Evolutionary conservation across 2,888 invertebrate genomes (phyloP).

Genomic region (Apamea crenata): DNA sequence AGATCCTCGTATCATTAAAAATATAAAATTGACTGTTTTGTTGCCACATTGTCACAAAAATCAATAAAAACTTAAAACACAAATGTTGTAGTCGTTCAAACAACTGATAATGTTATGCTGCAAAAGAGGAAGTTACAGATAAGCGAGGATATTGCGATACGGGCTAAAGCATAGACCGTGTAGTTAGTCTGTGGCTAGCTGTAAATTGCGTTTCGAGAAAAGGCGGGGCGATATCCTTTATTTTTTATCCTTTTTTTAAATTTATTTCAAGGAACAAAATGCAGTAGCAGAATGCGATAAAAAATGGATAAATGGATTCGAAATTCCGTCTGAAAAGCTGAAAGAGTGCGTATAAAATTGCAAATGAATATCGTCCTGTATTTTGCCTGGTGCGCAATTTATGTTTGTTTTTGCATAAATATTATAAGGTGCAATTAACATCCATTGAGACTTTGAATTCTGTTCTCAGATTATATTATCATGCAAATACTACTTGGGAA

Average conservation of each 20-base stretch:
- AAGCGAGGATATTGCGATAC: constrained; percentile 67
- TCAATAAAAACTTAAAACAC: constrained; percentile 62
- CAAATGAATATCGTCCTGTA: background rate
- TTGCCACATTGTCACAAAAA: constrained; percentile 78
- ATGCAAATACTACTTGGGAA: no score
- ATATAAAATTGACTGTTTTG: constrained; percentile 75
- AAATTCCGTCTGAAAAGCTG: background rate
- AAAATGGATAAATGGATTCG: background rate
- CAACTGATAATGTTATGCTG: constrained; percentile 79
- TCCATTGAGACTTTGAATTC: background rate
- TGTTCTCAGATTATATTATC: no score
- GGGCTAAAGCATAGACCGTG: constrained; percentile 10
- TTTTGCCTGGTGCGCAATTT: background rate
- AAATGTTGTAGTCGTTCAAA: constrained; percentile 71
- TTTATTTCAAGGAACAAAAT: background rate
- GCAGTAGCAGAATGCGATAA: background rate
- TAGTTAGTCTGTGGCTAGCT: constrained; percentile 26
- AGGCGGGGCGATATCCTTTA: background rate
- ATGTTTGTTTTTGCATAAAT: background rate
- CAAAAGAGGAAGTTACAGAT: constrained; percentile 77
- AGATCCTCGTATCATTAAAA: constrained; percentile 79
- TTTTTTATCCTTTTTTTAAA: background rate
- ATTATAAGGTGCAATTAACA: background rate
- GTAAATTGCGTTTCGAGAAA: background rate
- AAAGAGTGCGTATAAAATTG: background rate